These are phyloP conservation scores for Varanus komodoensis DNA, from an alignment of 2,113 vertebrate genomes.

Conservation along the genomic window DNA sequence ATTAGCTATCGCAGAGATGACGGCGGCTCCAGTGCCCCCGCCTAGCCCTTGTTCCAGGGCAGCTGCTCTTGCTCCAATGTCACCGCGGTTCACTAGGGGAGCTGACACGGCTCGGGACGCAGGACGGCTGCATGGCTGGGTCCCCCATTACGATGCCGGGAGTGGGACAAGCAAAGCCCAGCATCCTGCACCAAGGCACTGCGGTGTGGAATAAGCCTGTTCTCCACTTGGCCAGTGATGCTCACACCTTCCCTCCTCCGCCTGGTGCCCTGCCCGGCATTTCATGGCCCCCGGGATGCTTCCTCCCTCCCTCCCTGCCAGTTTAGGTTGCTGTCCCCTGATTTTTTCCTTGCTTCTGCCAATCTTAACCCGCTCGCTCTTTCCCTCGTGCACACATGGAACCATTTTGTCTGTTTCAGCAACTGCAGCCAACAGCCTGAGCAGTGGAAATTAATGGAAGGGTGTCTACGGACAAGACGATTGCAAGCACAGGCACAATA, in stretches of 20 bases:
- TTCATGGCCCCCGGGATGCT: too few relatives aligned
- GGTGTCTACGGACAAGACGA: background rate
- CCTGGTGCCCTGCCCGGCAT: background rate
- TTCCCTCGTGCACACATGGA: background rate
- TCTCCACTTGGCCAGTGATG: background rate
- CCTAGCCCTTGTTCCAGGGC: background rate
- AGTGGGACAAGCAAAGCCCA: background rate
- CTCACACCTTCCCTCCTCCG: background rate
- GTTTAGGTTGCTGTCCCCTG: background rate
- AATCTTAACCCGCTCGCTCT: too few relatives aligned
- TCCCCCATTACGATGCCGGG: too few relatives aligned
- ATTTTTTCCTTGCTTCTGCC: background rate
- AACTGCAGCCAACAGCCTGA: background rate
- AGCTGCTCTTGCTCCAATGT: constrained; percentile 19
- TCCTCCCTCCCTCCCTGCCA: too few relatives aligned
- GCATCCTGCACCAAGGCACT: background rate
- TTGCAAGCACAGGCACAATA: background rate
- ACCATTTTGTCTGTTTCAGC: background rate
- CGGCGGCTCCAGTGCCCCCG: background rate
- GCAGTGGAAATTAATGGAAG: background rate
- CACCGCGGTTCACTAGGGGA: background rate
- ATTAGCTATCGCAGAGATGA: constrained; percentile 2
- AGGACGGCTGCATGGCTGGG: background rate
- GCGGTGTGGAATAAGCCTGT: background rate
- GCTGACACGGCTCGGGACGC: background rate